These are phyloP conservation scores for Nomada fucata DNA, from an alignment of 2,888 invertebrate genomes.

Conservation along the genomic window DNA sequence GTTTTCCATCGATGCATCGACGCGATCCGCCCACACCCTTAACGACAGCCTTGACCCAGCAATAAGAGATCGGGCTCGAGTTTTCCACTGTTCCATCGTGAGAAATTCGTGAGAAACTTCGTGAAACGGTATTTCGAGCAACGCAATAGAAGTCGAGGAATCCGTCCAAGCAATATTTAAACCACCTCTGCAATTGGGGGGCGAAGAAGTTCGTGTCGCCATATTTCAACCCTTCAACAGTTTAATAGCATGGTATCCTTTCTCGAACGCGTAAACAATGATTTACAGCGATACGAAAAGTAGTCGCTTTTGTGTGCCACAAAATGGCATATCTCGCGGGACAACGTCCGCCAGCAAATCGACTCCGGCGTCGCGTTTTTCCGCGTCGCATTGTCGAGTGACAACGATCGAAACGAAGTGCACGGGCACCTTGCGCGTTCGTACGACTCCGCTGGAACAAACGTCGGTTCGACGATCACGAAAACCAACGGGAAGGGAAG, in stretches of 20 bases:
- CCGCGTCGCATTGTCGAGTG: constrained; percentile 10
- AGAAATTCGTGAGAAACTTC: neutral
- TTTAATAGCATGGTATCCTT: no score
- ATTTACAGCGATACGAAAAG: neutral
- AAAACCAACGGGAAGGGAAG: constrained; percentile 7
- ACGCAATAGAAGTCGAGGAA: no score
- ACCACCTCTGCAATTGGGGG: no score
- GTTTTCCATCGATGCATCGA: constrained; percentile 41
- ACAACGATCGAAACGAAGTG: neutral
- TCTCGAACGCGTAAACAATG: neutral
- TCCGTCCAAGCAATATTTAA: no score
- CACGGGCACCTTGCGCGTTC: neutral
- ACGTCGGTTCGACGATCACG: constrained; percentile 1
- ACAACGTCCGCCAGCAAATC: neutral
- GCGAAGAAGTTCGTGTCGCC: no score
- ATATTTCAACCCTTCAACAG: no score
- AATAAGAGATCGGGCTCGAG: constrained; percentile 1
- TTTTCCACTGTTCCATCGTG: neutral
- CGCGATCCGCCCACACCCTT: constrained; percentile 48
- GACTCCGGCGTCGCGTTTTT: constrained; percentile 12
- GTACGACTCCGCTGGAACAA: constrained; percentile 16
- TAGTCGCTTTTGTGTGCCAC: neutral
- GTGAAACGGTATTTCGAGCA: neutral
- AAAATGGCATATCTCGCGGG: constrained; percentile 5
- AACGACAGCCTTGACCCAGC: constrained; percentile 43